A percentile compares a stretch with the other conserved stretches of the same genome.
Conservation (phyloP, 1,140 invertebrate genomes). For the Frieseomelitta varia region DNA sequence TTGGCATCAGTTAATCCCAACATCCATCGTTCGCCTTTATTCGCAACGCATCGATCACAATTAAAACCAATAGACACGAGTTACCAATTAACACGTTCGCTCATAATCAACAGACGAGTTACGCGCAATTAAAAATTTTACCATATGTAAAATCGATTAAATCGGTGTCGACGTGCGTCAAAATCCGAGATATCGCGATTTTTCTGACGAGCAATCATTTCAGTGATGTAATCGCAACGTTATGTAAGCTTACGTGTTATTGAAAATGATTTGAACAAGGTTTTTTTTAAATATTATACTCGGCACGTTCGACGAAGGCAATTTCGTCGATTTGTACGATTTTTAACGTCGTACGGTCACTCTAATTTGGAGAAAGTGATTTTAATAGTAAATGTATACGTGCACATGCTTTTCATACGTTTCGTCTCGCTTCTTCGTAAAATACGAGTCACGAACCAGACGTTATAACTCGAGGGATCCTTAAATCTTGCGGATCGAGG, state of each 20-base stretch:
- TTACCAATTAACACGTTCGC: background rate
- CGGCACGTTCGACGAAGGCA: too few species aligned
- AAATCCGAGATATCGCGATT: background rate
- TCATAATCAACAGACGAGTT: background rate
- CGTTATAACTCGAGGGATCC: background rate
- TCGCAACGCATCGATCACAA: background rate
- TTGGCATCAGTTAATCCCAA: background rate
- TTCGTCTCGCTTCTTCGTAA: background rate
- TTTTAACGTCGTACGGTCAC: too few species aligned
- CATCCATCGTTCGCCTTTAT: background rate
- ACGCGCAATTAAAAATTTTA: background rate
- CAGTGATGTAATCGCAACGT: too few species aligned
- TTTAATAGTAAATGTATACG: too few species aligned
- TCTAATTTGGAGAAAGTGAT: too few species aligned
- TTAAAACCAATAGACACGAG: background rate
- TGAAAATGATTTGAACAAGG: too few species aligned
- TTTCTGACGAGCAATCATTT: background rate
- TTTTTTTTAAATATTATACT: too few species aligned
- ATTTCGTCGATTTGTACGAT: too few species aligned
- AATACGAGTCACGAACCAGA: background rate
- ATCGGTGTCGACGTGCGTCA: background rate
- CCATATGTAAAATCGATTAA: background rate
- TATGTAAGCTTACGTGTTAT: too few species aligned
- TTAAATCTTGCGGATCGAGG: constrained; percentile 8
- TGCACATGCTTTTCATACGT: background rate